phyloP scores from a whole-genome alignment of 2,113 vertebrate genomes.

The rat (Rattus norvegicus) region GRCr8 NC_086023.1:75655001-75655500 shows the following conservation, averaged over 20 bases:
- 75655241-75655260: too few relatives aligned
- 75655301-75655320: not conserved
- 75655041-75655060: conserved; percentile 54
- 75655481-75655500: not conserved
- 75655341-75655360: not conserved
- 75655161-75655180: too few relatives aligned
- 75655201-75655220: too few relatives aligned
- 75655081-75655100: not conserved
- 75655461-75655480: not conserved
- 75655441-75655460: not conserved
- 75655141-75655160: too few relatives aligned
- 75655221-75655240: too few relatives aligned
- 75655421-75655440: not conserved
- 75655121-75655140: not conserved
- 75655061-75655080: conserved; percentile 28
- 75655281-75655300: too few relatives aligned
- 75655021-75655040: conserved; percentile 15
- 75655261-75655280: too few relatives aligned
- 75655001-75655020: conserved; percentile 28
- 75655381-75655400: not conserved
- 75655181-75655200: too few relatives aligned
- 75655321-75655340: conserved; percentile 9
- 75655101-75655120: not conserved
- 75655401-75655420: not conserved
- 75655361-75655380: not conserved